Conservation (phyloP, 53 echinoderm and acorn worm species). For the Crossaster papposus region DNA sequence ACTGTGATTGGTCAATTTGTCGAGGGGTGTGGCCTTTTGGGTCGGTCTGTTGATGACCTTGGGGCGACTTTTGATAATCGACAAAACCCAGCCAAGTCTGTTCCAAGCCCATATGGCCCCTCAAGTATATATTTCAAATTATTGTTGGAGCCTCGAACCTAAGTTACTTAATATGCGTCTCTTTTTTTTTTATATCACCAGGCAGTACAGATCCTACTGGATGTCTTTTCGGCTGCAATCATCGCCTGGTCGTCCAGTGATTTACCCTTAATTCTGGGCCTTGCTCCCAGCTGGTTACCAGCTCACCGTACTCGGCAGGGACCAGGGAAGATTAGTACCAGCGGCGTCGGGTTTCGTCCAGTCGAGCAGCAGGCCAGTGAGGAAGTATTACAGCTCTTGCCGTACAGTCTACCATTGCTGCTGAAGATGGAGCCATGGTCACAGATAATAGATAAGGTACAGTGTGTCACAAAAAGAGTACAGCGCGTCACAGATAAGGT, state of each 20-base stretch:
- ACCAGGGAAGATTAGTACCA: neutral
- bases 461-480: too few relatives aligned
- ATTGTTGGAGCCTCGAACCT: too few relatives aligned
- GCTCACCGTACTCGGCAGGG: neutral
- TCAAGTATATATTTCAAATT: too few relatives aligned
- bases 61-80: too few relatives aligned
- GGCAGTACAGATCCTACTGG: slow-evolving; percentile 71
- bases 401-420: slow-evolving; percentile 53
- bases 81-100: too few relatives aligned
- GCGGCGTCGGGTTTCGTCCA: neutral
- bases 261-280: slow-evolving; percentile 45
- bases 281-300: slow-evolving; percentile 43
- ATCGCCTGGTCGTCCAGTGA: slow-evolving; percentile 64
- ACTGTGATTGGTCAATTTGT: too few relatives aligned
- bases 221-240: slow-evolving; percentile 64
- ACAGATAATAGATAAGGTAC: slow-evolving; percentile 80
- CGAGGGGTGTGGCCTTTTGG: too few relatives aligned
- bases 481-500: too few relatives aligned
- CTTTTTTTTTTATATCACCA: slow-evolving; percentile 11
- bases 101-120: too few relatives aligned
- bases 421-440: slow-evolving; percentile 72
- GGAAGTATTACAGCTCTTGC: slow-evolving; percentile 39
- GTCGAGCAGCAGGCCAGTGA: slow-evolving; percentile 19
- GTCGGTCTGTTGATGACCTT: too few relatives aligned
- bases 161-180: neutral